phyloP scores from a whole-genome alignment of 2,888 invertebrate genomes.

The Himalopsyche japonica region DNA sequence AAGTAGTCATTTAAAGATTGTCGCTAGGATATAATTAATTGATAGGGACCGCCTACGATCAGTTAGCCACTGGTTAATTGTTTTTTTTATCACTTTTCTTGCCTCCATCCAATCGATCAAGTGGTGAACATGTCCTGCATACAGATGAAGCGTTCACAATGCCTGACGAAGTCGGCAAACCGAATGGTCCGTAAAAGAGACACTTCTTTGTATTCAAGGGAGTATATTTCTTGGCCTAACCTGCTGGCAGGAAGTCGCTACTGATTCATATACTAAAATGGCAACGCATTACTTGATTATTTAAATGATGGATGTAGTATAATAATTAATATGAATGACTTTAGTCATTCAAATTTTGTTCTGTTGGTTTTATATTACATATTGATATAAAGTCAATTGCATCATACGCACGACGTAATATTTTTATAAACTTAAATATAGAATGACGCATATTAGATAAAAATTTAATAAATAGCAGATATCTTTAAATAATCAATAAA shows the following conservation, averaged over 20 bases:
- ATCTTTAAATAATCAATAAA: too few relatives aligned
- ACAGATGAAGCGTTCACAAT: conserved; percentile 24
- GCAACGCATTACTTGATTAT: not conserved
- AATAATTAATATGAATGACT: too few relatives aligned
- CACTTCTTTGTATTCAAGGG: conserved; percentile 26
- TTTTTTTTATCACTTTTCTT: conserved; percentile 22
- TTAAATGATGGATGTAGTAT: too few relatives aligned
- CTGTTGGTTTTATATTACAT: too few relatives aligned
- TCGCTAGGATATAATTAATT: not conserved
- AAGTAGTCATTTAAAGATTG: not conserved
- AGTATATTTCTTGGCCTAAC: conserved; percentile 5
- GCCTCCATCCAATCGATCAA: conserved; percentile 31
- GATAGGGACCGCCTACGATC: not conserved
- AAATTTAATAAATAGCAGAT: too few relatives aligned
- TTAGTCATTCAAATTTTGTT: too few relatives aligned
- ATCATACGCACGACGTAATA: too few relatives aligned
- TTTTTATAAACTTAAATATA: too few relatives aligned
- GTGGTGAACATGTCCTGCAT: conserved; percentile 13
- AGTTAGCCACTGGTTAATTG: conserved; percentile 6
- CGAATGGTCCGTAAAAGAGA: conserved; percentile 9
- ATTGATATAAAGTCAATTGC: too few relatives aligned
- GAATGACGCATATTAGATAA: too few relatives aligned
- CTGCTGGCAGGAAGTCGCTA: conserved; percentile 19
- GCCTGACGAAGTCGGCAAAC: conserved; percentile 9
- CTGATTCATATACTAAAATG: conserved; percentile 15